Evolutionary conservation across 2,888 invertebrate genomes (phyloP).

Genomic region (Drosophila anceps): DNA sequence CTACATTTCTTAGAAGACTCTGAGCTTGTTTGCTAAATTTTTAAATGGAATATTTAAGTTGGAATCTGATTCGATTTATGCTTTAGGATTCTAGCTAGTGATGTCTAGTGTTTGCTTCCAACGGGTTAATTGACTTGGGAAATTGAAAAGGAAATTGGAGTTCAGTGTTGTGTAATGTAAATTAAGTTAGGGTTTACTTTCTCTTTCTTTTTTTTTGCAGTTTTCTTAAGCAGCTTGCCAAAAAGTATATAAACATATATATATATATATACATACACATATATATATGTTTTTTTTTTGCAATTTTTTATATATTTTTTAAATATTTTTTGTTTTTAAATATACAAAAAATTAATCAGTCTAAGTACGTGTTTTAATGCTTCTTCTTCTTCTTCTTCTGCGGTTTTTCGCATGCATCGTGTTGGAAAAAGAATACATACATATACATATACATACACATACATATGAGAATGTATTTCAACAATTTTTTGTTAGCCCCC

Average conservation of each 20-base stretch:
- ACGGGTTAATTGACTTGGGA: slow-evolving; percentile 54
- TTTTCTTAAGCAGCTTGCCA: slow-evolving; percentile 47
- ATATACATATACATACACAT: slow-evolving; percentile 15
- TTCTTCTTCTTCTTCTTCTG: slow-evolving; percentile 8
- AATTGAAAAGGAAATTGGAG: slow-evolving; percentile 20
- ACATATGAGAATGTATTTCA: slow-evolving; percentile 26
- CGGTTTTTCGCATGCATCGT: slow-evolving; percentile 20
- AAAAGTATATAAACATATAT: slow-evolving; percentile 28
- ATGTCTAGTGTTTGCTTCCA: slow-evolving; percentile 17
- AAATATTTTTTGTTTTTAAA: slow-evolving; percentile 50
- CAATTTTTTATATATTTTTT: slow-evolving; percentile 45
- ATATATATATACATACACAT: slow-evolving; percentile 4
- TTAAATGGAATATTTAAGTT: slow-evolving; percentile 4
- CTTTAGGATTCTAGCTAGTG: slow-evolving; percentile 24
- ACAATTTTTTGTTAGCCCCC: slow-evolving; percentile 33
- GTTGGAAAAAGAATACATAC: slow-evolving; percentile 30
- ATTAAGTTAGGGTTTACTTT: slow-evolving; percentile 20
- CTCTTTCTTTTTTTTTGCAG: not conserved
- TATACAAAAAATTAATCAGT: slow-evolving; percentile 82
- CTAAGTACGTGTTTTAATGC: slow-evolving; percentile 70
- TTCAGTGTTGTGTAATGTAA: slow-evolving; percentile 36
- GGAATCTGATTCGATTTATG: slow-evolving; percentile 20
- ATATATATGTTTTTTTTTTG: slow-evolving; percentile 24
- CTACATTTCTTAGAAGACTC: slow-evolving; percentile 54
- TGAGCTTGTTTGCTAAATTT: slow-evolving; percentile 41